Conservation (phyloP, 1,140 invertebrate genomes). For the Drosophila sproati region DNA sequence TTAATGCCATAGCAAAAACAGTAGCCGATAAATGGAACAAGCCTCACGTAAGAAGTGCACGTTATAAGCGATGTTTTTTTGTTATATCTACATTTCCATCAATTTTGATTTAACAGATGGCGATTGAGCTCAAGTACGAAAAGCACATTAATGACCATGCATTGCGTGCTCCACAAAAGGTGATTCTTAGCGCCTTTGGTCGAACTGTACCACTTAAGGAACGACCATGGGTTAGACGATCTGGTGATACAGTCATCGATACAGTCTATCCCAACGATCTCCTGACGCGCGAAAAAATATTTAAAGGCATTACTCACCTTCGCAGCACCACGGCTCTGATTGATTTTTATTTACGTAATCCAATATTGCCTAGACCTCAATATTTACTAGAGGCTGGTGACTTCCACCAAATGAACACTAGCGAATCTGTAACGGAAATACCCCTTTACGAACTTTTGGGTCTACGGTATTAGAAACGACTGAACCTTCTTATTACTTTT, state of each 20-base stretch:
- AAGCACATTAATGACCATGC: conserved; percentile 71
- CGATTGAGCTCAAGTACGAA: conserved; percentile 79
- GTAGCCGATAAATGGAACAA: conserved; percentile 82
- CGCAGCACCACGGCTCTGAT: conserved; percentile 72
- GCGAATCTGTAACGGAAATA: conserved; percentile 53
- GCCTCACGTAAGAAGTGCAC: conserved; percentile 57
- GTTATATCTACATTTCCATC: background rate
- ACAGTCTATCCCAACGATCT: conserved; percentile 76
- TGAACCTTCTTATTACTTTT: background rate
- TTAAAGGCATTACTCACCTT: conserved; percentile 79
- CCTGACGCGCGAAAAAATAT: conserved; percentile 71
- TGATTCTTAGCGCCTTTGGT: conserved; percentile 74
- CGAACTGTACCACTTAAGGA: conserved; percentile 72
- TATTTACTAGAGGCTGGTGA: conserved; percentile 67
- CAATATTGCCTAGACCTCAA: conserved; percentile 57
- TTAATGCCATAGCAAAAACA: conserved; percentile 78
- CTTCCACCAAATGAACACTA: conserved; percentile 57
- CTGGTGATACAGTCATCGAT: conserved; percentile 58
- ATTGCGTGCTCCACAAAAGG: conserved; percentile 43
- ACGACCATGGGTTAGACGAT: conserved; percentile 68
- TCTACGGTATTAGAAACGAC: conserved; percentile 47
- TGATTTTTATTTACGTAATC: conserved; percentile 70
- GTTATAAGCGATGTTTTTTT: background rate
- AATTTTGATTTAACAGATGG: conserved; percentile 54
- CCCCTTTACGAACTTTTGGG: conserved; percentile 75